Percentiles rank a stretch among this genome's conserved stretches.
Conservation (phyloP, 2,888 invertebrate species). For the Pristionchus mayeri region DNA sequence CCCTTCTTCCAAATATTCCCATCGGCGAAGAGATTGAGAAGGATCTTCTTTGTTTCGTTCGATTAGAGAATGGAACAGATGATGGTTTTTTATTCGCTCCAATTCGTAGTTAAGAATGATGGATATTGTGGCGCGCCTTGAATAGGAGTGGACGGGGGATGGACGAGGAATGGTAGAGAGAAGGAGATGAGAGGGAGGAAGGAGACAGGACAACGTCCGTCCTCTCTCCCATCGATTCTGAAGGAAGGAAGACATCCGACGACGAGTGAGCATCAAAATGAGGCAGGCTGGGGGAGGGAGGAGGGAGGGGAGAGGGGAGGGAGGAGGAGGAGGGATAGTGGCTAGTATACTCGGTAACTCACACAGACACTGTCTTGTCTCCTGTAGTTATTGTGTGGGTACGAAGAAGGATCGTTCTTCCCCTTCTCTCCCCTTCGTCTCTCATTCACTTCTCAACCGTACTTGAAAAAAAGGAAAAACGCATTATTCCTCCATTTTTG, state of each 20-base stretch:
- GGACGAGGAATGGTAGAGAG: background rate
- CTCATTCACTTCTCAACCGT: background rate
- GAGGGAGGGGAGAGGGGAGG: background rate
- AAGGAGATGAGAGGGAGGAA: background rate
- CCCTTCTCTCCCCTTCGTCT: background rate
- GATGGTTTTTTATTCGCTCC: background rate
- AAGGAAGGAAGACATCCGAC: conserved; percentile 24
- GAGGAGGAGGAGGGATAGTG: background rate
- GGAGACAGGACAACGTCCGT: conserved; percentile 24
- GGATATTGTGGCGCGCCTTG: too few relatives aligned
- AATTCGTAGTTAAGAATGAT: background rate
- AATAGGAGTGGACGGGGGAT: background rate
- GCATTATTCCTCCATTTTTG: too few relatives aligned
- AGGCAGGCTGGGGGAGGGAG: background rate
- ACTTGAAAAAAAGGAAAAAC: too few relatives aligned
- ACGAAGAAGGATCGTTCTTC: background rate
- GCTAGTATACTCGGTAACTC: conserved; percentile 29
- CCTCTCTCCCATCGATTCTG: conserved; percentile 17
- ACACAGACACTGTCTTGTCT: background rate
- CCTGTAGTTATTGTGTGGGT: background rate
- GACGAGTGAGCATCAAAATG: conserved; percentile 26
- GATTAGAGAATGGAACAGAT: background rate
- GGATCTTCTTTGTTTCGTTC: background rate
- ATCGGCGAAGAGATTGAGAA: background rate
- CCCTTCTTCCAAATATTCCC: too few relatives aligned